A percentile compares a stretch with the other conserved stretches of the same genome.
phyloP scores from a whole-genome alignment of 2,888 invertebrate species.

The Neelides folsomi region DNA sequence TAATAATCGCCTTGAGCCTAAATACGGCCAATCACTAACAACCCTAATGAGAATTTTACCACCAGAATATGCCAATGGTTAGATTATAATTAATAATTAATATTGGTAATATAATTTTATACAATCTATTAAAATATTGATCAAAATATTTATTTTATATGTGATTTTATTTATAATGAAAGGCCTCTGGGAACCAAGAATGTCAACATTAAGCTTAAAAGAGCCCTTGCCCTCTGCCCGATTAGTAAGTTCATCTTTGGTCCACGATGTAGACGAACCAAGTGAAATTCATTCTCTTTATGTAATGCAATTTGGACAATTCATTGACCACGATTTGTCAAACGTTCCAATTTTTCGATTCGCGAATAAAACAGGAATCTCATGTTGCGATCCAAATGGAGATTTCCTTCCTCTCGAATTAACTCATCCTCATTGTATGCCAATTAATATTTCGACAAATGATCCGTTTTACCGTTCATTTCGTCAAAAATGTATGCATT shows the following conservation, averaged over 20 bases:
- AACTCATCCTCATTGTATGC: slow-evolving; percentile 33
- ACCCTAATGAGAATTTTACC: slow-evolving; percentile 52
- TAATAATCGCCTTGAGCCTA: slow-evolving; percentile 72
- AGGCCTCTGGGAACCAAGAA: slow-evolving; percentile 49
- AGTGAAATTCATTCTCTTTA: slow-evolving; percentile 25
- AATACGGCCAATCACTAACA: slow-evolving; percentile 58
- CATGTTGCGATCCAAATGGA: slow-evolving; percentile 31
- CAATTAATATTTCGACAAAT: slow-evolving; percentile 29
- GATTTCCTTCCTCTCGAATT: slow-evolving; percentile 13
- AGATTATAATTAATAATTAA: slow-evolving; percentile 9
- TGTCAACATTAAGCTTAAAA: slow-evolving; percentile 37
- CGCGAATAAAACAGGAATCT: slow-evolving; percentile 32
- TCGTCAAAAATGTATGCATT: slow-evolving; percentile 50
- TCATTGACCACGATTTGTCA: slow-evolving; percentile 23
- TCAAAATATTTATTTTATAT: too few species aligned
- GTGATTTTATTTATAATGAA: too few species aligned
- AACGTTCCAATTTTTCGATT: slow-evolving; percentile 14
- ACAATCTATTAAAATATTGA: too few species aligned
- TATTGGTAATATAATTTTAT: too few species aligned
- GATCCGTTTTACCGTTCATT: slow-evolving; percentile 28
- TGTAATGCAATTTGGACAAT: slow-evolving; percentile 32
- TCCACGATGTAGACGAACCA: slow-evolving; percentile 34
- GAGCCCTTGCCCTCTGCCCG: slow-evolving; percentile 35
- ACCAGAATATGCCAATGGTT: slow-evolving; percentile 53
- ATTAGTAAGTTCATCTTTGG: slow-evolving; percentile 34